A percentile compares a stretch with the other conserved stretches of the same genome.
These are phyloP conservation scores for Drosophila prostipennis DNA, from an alignment of 2,888 invertebrate species.

Conservation along the genomic window DNA sequence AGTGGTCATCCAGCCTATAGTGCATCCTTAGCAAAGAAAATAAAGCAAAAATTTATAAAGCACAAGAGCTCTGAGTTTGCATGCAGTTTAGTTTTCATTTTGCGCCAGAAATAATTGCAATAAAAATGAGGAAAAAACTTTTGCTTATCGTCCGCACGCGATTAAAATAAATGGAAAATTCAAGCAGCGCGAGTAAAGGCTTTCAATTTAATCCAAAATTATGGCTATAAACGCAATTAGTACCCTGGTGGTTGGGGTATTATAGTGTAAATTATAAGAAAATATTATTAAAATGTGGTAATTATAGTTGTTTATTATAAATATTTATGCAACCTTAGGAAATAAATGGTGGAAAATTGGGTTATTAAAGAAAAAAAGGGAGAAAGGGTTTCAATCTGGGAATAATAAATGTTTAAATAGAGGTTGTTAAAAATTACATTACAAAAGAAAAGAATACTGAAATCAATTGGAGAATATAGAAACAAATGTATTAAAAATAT, in stretches of 20 bases:
- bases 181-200: slow-evolving; percentile 25
- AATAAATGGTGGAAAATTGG: neutral
- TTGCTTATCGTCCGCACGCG: slow-evolving; percentile 46
- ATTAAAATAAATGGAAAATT: slow-evolving; percentile 41
- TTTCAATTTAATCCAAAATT: slow-evolving; percentile 2
- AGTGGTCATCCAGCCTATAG: too few species aligned
- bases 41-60: slow-evolving; percentile 13
- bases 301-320: neutral
- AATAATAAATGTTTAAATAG: too few species aligned
- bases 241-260: slow-evolving; percentile 3
- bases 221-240: neutral
- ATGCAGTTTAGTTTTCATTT: slow-evolving; percentile 57
- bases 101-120: slow-evolving; percentile 65
- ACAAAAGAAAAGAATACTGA: too few species aligned
- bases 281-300: neutral
- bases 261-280: neutral
- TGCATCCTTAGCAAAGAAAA: slow-evolving; percentile 20
- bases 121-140: slow-evolving; percentile 40
- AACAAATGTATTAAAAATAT: too few species aligned
- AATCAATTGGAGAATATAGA: too few species aligned
- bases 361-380: too few species aligned
- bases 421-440: too few species aligned
- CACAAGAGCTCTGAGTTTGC: slow-evolving; percentile 38
- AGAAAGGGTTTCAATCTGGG: too few species aligned
- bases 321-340: neutral